These are phyloP conservation scores for Eristalinus sepulchralis DNA, from an alignment of 2,888 invertebrate species.

Conservation along the genomic window DNA sequence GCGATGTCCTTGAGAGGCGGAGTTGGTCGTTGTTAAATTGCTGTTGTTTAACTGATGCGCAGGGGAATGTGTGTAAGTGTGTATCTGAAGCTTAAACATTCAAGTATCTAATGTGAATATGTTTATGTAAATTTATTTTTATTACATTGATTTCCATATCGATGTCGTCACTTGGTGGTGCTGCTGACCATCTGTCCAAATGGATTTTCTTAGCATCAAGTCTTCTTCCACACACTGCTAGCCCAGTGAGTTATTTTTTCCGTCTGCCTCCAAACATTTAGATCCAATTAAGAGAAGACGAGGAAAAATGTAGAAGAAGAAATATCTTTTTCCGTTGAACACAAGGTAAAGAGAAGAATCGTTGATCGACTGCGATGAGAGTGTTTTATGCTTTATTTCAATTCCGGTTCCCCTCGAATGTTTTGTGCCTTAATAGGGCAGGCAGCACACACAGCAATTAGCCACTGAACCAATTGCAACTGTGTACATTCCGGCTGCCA, in stretches of 20 bases:
- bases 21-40: neutral
- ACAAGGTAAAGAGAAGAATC: slow-evolving; percentile 32
- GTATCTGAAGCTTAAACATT: slow-evolving; percentile 14
- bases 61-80: neutral
- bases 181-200: slow-evolving; percentile 25
- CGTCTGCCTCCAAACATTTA: slow-evolving; percentile 13
- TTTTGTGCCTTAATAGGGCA: slow-evolving; percentile 35
- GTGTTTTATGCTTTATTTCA: neutral
- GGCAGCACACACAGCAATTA: slow-evolving; percentile 39
- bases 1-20: slow-evolving; percentile 55
- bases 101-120: slow-evolving; percentile 23
- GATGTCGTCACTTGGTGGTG: slow-evolving; percentile 21
- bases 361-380: slow-evolving; percentile 17
- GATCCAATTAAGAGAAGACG: slow-evolving; percentile 32
- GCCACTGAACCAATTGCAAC: slow-evolving; percentile 23
- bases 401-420: slow-evolving; percentile 38
- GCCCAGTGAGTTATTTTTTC: neutral
- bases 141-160: slow-evolving; percentile 45
- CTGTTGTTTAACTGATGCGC: neutral
- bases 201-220: neutral
- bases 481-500: neutral
- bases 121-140: slow-evolving; percentile 48
- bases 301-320: no score
- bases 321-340: slow-evolving; percentile 4
- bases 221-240: neutral